These are phyloP conservation scores for Sarcophaga variegata DNA, from an alignment of 2,888 invertebrate species.

Conservation along the genomic window DNA sequence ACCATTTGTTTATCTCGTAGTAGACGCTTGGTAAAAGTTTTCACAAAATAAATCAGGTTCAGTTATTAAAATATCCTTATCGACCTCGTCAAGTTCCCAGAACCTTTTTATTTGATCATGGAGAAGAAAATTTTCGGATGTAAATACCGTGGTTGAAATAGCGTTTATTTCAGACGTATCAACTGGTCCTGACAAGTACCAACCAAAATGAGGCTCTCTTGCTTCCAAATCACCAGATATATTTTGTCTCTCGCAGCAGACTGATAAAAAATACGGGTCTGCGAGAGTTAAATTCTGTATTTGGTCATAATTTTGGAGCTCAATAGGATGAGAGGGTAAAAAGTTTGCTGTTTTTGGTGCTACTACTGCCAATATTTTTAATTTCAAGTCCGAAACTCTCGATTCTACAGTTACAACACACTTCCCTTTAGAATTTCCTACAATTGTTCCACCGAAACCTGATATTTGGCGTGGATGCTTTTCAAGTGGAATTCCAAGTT, in stretches of 20 bases:
- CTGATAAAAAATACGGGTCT: slow-evolving; percentile 24
- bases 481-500: background rate
- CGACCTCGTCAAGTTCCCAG: background rate
- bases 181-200: background rate
- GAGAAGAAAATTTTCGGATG: background rate
- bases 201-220: background rate
- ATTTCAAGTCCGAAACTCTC: background rate
- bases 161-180: background rate
- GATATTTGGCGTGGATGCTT: background rate
- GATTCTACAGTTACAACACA: background rate
- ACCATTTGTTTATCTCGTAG: no score
- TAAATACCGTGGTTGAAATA: background rate
- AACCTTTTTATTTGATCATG: no score
- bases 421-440: background rate
- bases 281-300: slow-evolving; percentile 10
- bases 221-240: background rate
- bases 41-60: no score
- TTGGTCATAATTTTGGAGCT: background rate
- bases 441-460: background rate
- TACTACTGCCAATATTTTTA: background rate
- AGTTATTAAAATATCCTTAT: background rate
- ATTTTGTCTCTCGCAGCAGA: slow-evolving; percentile 1
- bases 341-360: background rate
- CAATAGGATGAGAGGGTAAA: background rate
- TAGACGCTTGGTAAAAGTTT: no score